These are phyloP conservation scores for Odiellus spinosus DNA, from an alignment of 2,888 invertebrate genomes.

Conservation along the genomic window DNA sequence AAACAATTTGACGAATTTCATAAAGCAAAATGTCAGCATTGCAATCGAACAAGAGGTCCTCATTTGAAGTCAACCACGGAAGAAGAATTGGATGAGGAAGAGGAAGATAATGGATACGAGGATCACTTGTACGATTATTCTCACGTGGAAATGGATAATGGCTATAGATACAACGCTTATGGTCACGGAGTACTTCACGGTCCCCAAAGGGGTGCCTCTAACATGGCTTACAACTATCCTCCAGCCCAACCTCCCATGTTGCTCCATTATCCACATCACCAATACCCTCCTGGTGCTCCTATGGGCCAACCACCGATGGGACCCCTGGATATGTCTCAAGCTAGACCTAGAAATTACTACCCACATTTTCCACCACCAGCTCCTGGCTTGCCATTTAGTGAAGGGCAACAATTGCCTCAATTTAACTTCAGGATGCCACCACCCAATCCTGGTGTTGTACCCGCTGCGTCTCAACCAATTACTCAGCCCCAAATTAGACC, in stretches of 20 bases:
- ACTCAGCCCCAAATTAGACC: constrained; percentile 1
- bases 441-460: constrained; percentile 6
- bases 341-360: background rate
- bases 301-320: background rate
- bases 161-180: constrained; percentile 4
- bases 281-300: constrained; percentile 8
- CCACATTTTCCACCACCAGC: constrained; percentile 6
- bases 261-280: constrained; percentile 8
- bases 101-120: constrained; percentile 14
- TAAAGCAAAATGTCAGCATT: constrained; percentile 12
- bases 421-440: constrained; percentile 21
- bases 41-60: too few relatives aligned
- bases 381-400: constrained; percentile 22
- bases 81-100: constrained; percentile 16
- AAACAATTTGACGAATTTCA: constrained; percentile 16
- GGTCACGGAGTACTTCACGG: too few relatives aligned
- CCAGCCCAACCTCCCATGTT: constrained; percentile 11
- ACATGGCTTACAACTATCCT: too few relatives aligned
- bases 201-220: too few relatives aligned
- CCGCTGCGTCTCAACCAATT: constrained; percentile 2
- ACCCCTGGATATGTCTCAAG: background rate
- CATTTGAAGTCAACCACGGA: constrained; percentile 5
- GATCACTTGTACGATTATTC: constrained; percentile 10
- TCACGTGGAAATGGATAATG: constrained; percentile 11
- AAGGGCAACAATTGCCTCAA: constrained; percentile 31